Conservation (phyloP, 2,113 vertebrate species). For the Pelecanoides urinatrix region DNA sequence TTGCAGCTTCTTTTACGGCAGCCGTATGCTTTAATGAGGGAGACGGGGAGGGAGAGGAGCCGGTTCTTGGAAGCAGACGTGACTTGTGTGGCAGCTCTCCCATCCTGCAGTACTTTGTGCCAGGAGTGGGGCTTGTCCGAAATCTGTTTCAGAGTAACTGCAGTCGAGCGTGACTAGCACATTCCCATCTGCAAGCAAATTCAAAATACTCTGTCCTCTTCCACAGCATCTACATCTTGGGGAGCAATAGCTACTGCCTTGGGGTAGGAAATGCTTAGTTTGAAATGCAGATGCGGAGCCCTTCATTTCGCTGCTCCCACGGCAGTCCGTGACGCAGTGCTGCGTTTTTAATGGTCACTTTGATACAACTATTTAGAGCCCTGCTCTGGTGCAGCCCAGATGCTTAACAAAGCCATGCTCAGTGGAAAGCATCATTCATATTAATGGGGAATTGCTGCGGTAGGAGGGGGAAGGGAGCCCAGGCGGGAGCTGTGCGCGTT, state of each 20-base stretch:
- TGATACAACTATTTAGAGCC: not conserved
- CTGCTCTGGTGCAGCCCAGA: not conserved
- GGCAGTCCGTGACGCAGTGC: not conserved
- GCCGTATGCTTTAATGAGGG: not conserved
- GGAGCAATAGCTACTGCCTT: not conserved
- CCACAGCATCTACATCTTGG: not conserved
- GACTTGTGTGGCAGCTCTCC: conserved; percentile 2
- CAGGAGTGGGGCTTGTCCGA: not conserved
- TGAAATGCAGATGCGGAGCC: not conserved
- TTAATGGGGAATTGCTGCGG: not conserved
- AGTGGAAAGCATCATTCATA: not conserved
- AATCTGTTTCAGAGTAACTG: not conserved
- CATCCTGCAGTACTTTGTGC: conserved; percentile 29
- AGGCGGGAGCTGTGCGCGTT: accelerated
- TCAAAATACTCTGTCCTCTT: not conserved
- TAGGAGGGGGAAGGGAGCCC: not conserved
- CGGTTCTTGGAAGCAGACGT: not conserved
- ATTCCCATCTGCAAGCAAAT: not conserved
- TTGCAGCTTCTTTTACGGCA: not conserved
- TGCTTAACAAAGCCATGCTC: not conserved
- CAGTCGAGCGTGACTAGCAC: not conserved
- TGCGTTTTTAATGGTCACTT: not conserved
- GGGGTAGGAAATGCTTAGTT: not conserved
- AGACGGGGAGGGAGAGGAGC: not conserved
- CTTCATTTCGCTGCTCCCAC: not conserved